A percentile compares a stretch with the other conserved stretches of the same genome.
Evolutionary conservation across 2,888 invertebrate species (phyloP).

Genomic region (Dusona sp.): DNA sequence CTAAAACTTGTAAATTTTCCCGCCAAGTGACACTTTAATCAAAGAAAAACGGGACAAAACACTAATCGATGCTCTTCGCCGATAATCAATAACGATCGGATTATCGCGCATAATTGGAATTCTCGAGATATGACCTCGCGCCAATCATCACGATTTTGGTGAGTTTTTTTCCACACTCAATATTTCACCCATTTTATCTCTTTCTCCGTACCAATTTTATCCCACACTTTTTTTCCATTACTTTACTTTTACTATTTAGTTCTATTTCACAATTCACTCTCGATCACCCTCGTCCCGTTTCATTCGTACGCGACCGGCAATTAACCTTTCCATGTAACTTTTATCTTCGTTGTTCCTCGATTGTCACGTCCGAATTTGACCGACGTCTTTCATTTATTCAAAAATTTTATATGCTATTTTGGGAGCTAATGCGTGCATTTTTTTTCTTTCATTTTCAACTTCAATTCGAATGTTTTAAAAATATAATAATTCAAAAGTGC

Average conservation of each 20-base stretch:
- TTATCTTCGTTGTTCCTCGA: neutral
- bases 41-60: neutral
- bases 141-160: constrained; percentile 16
- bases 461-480: neutral
- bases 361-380: neutral
- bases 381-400: neutral
- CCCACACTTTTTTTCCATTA: neutral
- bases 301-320: neutral
- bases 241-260: constrained; percentile 14
- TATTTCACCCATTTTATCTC: neutral
- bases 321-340: neutral
- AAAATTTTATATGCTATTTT: neutral
- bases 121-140: constrained; percentile 2
- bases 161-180: neutral
- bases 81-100: neutral
- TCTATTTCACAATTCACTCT: neutral
- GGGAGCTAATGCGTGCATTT: neutral
- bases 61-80: neutral
- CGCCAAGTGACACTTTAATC: neutral
- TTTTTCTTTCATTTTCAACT: neutral
- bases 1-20: neutral
- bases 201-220: neutral
- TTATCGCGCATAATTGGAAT: neutral
- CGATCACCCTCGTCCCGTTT: neutral
- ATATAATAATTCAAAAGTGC: neutral